A percentile compares a stretch with the other conserved stretches of the same genome.
These are phyloP conservation scores for Drosophila pandora DNA, from an alignment of 1,140 invertebrate species.

Conservation along the genomic window DNA sequence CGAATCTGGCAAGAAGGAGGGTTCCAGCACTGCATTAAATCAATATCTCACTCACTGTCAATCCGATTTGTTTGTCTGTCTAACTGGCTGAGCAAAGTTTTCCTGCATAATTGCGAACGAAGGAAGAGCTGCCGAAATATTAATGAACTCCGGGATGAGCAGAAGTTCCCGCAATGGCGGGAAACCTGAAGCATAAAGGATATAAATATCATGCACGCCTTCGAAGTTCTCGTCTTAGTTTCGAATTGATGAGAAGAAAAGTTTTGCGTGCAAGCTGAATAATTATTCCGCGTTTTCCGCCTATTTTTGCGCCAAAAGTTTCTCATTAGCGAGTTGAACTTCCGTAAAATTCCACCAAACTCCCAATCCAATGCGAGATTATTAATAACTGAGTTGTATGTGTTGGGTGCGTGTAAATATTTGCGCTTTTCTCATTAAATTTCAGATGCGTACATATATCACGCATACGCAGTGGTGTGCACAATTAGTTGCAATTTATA, in stretches of 20 bases:
- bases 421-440: constrained; percentile 51
- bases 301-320: constrained; percentile 27
- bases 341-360: constrained; percentile 29
- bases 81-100: constrained; percentile 34
- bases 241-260: constrained; percentile 62
- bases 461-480: constrained; percentile 54
- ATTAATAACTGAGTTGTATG: constrained; percentile 53
- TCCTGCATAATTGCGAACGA: constrained; percentile 53
- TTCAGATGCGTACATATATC: constrained; percentile 36
- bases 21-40: constrained; percentile 41
- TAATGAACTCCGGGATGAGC: constrained; percentile 52
- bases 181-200: constrained; percentile 11
- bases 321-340: constrained; percentile 60
- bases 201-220: constrained; percentile 53
- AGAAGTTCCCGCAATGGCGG: neutral
- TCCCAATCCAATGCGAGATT: constrained; percentile 37
- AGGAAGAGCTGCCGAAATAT: constrained; percentile 43
- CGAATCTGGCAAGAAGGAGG: neutral
- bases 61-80: constrained; percentile 35
- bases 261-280: constrained; percentile 46
- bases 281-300: constrained; percentile 50
- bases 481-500: constrained; percentile 63
- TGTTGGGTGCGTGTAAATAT: constrained; percentile 39
- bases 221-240: constrained; percentile 36
- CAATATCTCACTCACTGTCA: constrained; percentile 47